Evolutionary conservation across 2,797 vertebrate species (phyloP).

Genomic region (Glyptemys insculpta): DNA sequence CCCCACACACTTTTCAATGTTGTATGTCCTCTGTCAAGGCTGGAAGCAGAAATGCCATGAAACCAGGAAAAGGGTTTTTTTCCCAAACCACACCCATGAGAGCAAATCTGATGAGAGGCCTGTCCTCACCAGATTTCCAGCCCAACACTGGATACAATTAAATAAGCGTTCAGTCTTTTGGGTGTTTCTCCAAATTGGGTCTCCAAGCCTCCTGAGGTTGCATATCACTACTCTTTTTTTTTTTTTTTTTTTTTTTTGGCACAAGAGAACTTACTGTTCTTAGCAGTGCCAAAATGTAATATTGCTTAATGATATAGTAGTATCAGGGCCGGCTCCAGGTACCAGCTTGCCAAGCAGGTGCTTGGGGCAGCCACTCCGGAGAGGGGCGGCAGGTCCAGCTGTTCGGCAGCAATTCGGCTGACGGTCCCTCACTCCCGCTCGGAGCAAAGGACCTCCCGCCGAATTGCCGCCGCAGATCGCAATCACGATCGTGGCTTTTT

Average conservation of each 20-base stretch:
- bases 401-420: no score
- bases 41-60: not conserved
- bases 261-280: not conserved
- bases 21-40: not conserved
- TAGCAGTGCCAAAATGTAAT: not conserved
- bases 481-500: no score
- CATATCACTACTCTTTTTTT: not conserved
- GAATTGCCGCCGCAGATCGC: no score
- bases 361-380: no score
- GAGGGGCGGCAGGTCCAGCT: no score
- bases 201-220: not conserved
- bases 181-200: not conserved
- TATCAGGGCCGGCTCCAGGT: not conserved
- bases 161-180: not conserved
- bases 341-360: no score
- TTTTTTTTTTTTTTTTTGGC: not conserved
- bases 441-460: no score
- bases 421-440: no score
- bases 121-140: not conserved
- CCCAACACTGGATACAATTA: not conserved
- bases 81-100: not conserved
- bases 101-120: not conserved
- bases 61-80: not conserved
- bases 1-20: not conserved
- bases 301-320: not conserved